Conservation (phyloP, 2,113 vertebrate species). For the Hylia prasina region DNA sequence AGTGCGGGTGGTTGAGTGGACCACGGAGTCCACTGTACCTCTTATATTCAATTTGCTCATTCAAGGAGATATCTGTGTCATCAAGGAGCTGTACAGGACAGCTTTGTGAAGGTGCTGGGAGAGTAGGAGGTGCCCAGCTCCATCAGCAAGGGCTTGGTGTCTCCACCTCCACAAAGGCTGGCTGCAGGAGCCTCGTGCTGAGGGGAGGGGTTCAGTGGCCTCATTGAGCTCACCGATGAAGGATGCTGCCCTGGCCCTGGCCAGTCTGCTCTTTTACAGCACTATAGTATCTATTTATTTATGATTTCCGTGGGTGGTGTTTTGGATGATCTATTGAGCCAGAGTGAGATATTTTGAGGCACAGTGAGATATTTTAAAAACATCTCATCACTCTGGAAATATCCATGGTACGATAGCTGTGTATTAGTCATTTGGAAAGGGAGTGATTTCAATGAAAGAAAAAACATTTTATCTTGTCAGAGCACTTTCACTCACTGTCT, state of each 20-base stretch:
- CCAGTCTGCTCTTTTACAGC: background rate
- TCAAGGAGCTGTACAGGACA: background rate
- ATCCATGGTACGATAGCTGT: slow-evolving; percentile 36
- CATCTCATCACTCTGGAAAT: slow-evolving; percentile 65
- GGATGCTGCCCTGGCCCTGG: slow-evolving; percentile 12
- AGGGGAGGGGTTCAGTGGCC: background rate
- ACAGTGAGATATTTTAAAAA: slow-evolving; percentile 61
- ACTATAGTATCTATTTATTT: slow-evolving; percentile 55
- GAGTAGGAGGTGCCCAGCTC: background rate
- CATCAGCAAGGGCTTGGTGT: background rate
- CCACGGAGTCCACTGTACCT: background rate
- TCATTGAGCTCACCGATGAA: background rate
- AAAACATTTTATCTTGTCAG: slow-evolving; percentile 68
- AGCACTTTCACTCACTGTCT: slow-evolving; percentile 62
- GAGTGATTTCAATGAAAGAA: slow-evolving; percentile 68
- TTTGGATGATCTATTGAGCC: slow-evolving; percentile 64
- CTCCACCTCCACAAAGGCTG: background rate
- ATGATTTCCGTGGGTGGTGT: slow-evolving; percentile 56
- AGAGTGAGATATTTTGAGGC: slow-evolving; percentile 66
- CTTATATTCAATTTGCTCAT: background rate
- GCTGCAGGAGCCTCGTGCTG: fast-evolving
- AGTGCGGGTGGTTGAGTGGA: background rate
- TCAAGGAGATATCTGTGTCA: background rate
- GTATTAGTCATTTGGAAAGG: slow-evolving; percentile 63
- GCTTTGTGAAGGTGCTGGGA: background rate